Evolutionary conservation across 2,113 vertebrate species (phyloP), one percentile per base, ranked within the genome.

Genomic region (Rhabdomys dilectus): DNA sequence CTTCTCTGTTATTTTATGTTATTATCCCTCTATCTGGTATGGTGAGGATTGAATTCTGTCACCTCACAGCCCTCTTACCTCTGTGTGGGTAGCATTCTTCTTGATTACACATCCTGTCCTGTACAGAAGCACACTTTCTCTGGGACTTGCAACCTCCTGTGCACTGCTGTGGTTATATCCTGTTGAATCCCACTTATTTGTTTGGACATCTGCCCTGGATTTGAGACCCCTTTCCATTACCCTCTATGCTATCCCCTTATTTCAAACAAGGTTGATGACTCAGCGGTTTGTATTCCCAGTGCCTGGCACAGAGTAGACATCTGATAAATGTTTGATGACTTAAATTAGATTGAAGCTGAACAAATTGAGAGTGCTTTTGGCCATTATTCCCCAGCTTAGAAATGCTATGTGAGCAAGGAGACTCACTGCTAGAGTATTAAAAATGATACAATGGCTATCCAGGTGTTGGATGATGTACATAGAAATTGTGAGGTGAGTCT

Each of bases 261-360:
- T 39, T 9, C 72, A 70, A 76, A 42, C 22, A 10, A 96, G 7
- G 19, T 8, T 26, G 31, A 22, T 91, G 82, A 95, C 45, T 91
- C 45, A 78, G 91, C 31, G 45, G 34, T 70, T 64, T 39, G 60
- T 86, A 51, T 91, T 66, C 70, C 77, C 19, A 68, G 88, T 48
- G 88, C 60, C 64, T 85, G 90, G 75, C 51, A 48, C 29, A 64
- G 62, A 95, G 72, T 58, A 51, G 70, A 75, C 36, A 17, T 64
- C 70, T 77, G 17, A 62, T 94, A 89, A 89, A 90, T 92, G 62
- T 95, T 92, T 81, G 77, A 93, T 92, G 88, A 88, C 58, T 95
- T 93, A 51, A 94, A 91, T 94, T 91, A 75, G 87, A 96, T 89
- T 85, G 73, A 42, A 91, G 68, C 70, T 34, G 34, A 95, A 82